Conservation (phyloP, 2,797 vertebrate species). For the Astyanax mexicanus region DNA sequence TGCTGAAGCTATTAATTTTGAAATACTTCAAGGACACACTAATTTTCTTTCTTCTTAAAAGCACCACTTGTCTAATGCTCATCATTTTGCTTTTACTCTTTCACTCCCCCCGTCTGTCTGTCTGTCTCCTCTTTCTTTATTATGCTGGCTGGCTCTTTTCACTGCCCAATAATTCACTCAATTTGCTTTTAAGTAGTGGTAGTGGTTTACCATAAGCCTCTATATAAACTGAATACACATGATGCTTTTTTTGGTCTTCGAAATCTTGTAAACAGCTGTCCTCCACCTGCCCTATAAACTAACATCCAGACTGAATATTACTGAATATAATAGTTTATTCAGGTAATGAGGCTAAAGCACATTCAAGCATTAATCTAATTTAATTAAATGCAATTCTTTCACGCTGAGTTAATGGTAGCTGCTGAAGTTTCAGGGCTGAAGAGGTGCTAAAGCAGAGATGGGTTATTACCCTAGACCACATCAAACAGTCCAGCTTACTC, state of each 20-base stretch:
- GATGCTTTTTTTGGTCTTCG: neutral
- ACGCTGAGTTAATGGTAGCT: neutral
- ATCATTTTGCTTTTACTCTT: slow-evolving; percentile 9
- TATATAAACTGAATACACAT: slow-evolving; percentile 2
- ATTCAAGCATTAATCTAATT: no score
- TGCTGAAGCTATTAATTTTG: slow-evolving; percentile 28
- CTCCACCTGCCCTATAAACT: no score
- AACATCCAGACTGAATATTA: no score
- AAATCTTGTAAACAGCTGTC: neutral
- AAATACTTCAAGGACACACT: slow-evolving; percentile 36
- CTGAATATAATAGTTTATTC: neutral
- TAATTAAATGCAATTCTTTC: neutral
- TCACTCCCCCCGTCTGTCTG: neutral
- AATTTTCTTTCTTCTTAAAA: slow-evolving; percentile 13
- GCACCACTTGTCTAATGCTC: neutral
- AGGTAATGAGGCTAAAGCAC: no score
- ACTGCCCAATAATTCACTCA: slow-evolving; percentile 53
- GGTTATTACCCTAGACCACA: slow-evolving; percentile 46
- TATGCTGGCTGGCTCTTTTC: slow-evolving; percentile 12
- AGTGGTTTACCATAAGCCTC: slow-evolving; percentile 15
- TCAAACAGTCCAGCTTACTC: slow-evolving; percentile 47
- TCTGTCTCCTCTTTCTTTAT: slow-evolving; percentile 25
- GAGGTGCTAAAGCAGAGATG: slow-evolving; percentile 33
- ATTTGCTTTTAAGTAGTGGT: slow-evolving; percentile 35
- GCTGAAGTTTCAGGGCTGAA: neutral